These are phyloP conservation scores for Mythimna ferrago DNA, from an alignment of 2,888 invertebrate species.

Conservation along the genomic window DNA sequence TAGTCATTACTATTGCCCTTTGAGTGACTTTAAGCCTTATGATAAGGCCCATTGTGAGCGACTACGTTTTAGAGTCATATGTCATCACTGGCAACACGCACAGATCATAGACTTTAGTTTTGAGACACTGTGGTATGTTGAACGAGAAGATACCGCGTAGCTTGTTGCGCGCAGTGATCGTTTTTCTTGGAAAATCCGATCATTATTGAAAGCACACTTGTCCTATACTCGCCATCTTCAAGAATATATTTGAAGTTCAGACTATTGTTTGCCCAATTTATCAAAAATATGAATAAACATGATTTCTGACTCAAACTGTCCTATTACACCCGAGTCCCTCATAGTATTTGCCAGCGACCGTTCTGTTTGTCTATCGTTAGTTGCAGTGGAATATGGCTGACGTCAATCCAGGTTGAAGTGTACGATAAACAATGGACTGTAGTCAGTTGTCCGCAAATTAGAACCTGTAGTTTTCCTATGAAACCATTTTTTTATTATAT, in stretches of 20 bases:
- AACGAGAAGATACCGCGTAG: too few species aligned
- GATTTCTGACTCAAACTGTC: background rate
- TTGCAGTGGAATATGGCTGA: slow-evolving; percentile 34
- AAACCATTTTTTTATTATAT: background rate
- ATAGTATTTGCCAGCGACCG: slow-evolving; percentile 38
- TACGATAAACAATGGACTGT: slow-evolving; percentile 30
- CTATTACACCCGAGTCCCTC: background rate
- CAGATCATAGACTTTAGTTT: too few species aligned
- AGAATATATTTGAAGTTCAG: background rate
- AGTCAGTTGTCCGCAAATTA: slow-evolving; percentile 25
- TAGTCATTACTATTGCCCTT: too few species aligned
- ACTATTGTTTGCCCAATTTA: background rate
- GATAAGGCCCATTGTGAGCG: too few species aligned
- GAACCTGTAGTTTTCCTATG: slow-evolving; percentile 35
- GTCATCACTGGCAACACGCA: too few species aligned
- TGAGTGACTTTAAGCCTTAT: too few species aligned
- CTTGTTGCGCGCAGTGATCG: too few species aligned
- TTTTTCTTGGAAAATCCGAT: background rate
- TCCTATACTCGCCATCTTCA: background rate
- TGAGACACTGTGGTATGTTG: too few species aligned
- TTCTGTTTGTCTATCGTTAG: slow-evolving; percentile 54
- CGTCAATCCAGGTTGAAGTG: slow-evolving; percentile 33
- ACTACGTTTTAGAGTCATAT: too few species aligned
- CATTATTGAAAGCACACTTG: background rate
- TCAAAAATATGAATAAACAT: slow-evolving; percentile 2